phyloP scores from a whole-genome alignment of 23 tunicate genomes.

The Phallusia fumigata region DNA sequence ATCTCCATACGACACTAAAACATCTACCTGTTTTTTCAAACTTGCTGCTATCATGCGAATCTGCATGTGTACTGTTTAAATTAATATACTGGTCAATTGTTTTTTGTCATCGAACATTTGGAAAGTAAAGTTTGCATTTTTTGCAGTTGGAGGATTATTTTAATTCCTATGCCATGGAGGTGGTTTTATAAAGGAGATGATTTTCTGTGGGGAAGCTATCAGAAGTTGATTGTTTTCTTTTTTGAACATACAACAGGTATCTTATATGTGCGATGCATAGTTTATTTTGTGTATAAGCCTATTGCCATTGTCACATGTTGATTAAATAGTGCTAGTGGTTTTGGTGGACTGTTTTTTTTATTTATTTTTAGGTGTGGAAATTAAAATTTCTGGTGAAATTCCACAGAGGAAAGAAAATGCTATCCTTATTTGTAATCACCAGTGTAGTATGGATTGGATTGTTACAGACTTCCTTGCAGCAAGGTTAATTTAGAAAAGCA shows the following conservation, averaged over 20 bases:
- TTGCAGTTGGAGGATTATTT: slow-evolving; percentile 24
- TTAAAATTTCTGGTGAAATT: slow-evolving; percentile 39
- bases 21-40: no score
- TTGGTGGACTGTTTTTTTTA: neutral
- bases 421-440: slow-evolving; percentile 64
- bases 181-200: slow-evolving; percentile 30
- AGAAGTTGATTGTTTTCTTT: slow-evolving; percentile 47
- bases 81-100: no score
- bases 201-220: slow-evolving; percentile 55
- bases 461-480: slow-evolving; percentile 43
- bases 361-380: slow-evolving; percentile 39
- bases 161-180: slow-evolving; percentile 28
- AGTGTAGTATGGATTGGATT: slow-evolving; percentile 71
- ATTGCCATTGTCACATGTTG: no score
- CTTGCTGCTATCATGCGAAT: no score
- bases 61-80: no score
- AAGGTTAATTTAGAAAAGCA: slow-evolving; percentile 17
- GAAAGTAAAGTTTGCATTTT: neutral
- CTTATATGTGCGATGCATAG: no score
- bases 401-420: slow-evolving; percentile 52
- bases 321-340: no score
- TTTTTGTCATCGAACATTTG: no score
- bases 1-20: no score
- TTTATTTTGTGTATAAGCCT: no score
- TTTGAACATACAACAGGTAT: slow-evolving; percentile 65